A percentile compares a stretch with the other conserved stretches of the same genome.
phyloP scores from a whole-genome alignment of 1,140 invertebrate species.

The Amyelois transitella region DNA sequence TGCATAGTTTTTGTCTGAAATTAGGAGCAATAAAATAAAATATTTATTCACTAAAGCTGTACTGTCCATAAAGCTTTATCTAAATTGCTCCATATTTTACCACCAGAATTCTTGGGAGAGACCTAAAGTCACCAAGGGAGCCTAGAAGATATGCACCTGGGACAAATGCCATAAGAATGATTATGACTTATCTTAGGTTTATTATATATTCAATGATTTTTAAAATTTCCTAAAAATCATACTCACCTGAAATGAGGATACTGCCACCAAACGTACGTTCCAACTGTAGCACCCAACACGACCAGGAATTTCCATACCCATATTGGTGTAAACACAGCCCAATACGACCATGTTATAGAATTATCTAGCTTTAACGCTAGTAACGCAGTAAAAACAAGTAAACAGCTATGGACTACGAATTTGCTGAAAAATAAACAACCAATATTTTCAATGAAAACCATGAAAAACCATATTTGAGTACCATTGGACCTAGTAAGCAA shows the following conservation, averaged over 20 bases:
- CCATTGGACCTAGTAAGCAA: background rate
- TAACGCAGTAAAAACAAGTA: conserved; percentile 92
- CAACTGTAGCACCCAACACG: conserved; percentile 89
- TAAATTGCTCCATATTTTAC: too few species aligned
- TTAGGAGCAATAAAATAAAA: too few species aligned
- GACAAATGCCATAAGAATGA: too few species aligned
- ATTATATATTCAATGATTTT: too few species aligned
- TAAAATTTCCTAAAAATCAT: too few species aligned
- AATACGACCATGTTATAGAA: conserved; percentile 92
- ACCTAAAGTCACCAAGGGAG: too few species aligned
- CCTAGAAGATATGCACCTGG: too few species aligned
- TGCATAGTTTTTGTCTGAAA: too few species aligned
- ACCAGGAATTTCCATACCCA: conserved; percentile 98
- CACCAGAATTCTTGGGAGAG: too few species aligned
- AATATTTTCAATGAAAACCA: background rate
- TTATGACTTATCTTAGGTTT: too few species aligned
- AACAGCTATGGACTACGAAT: conserved; percentile 94
- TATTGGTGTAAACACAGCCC: conserved; percentile 94
- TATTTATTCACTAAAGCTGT: too few species aligned
- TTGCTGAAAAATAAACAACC: conserved; percentile 81
- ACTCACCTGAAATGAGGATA: conserved; percentile 93
- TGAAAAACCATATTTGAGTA: background rate
- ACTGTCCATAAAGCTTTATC: too few species aligned
- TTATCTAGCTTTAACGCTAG: conserved; percentile 93
- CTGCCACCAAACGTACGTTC: conserved; percentile 95